Evolutionary conservation across 2,797 vertebrate species (phyloP), one percentile per base, ranked within the genome.

Genomic region (Hoplostethus atlanticus): DNA sequence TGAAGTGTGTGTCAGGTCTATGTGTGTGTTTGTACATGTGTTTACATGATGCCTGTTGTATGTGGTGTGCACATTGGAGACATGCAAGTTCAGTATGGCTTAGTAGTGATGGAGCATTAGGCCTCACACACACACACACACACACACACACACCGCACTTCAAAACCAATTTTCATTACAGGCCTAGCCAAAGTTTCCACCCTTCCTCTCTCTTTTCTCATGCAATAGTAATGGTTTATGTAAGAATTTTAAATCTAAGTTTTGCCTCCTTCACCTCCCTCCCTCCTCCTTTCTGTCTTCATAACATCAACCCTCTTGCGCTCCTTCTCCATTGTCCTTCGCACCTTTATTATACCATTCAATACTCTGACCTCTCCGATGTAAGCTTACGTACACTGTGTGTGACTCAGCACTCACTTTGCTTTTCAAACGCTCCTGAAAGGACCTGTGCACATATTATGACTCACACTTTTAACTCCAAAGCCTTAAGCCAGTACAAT

Each of bases 221-320:
- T 81, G 62, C 5, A 83, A 78, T 76, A 77, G 73, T 87, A 78
- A 86, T 71, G 28, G 40, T 34, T 55, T 60, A 4, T 63, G 73
- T 80, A 64, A 70, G 61, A 80, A 42, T 81, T 76, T 75, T 9
- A 55, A 70, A 81, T 63, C 9, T 0, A 36, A 15, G 4, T 62
- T 72, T 74, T 54, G 21, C 8, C 13, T 53, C 30, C 52, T 72
- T 34, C 46, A 3, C 38, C 5, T 44, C 28, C 11, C 1, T n/a
- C 54, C 2, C 16, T 28, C 59, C 7, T 16, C 47, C 44, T 55
- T 30, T 17, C 17, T 28, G 7, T 0, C 21, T 63, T 54, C 47
- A 25, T 55, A 12, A 55, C 53, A 15, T 3, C 15, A 48, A 13
- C 16, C 16, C 30, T 34, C 53, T 34, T 8, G 16, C 21, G 53